A percentile compares a stretch with the other conserved stretches of the same genome.
Evolutionary conservation across 2,797 vertebrate genomes (phyloP).

Genomic region (Phoxinus dragarum): DNA sequence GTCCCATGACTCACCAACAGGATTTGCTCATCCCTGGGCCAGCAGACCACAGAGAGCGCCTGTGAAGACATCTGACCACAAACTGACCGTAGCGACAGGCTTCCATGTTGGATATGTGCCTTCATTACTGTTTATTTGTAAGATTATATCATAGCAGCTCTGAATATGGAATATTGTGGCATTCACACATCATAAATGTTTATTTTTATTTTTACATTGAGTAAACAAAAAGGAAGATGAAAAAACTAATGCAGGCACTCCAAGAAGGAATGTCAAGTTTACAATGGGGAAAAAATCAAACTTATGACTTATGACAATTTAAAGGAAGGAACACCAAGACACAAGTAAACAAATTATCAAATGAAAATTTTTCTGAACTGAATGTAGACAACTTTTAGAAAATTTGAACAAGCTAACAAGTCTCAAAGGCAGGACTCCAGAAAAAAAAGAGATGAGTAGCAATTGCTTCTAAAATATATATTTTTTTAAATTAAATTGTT

Average conservation of each 20-base stretch:
- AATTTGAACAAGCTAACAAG: not conserved
- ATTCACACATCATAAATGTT: constrained; percentile 8
- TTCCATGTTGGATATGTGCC: constrained; percentile 22
- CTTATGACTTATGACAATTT: constrained; percentile 37
- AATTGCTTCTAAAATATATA: not conserved
- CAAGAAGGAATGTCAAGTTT: constrained; percentile 27
- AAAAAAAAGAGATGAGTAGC: not conserved
- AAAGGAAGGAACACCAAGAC: constrained; percentile 3
- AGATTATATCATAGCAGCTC: constrained; percentile 10
- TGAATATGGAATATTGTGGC: constrained; percentile 23
- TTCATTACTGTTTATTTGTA: not conserved
- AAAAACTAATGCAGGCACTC: not conserved
- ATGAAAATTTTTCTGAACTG: not conserved
- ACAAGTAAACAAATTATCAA: constrained; percentile 27
- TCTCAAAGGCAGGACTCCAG: not conserved
- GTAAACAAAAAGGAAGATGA: constrained; percentile 20
- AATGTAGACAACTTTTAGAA: not conserved
- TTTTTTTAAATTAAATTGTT: not conserved
- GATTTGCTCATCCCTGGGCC: constrained; percentile 38
- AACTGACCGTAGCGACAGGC: constrained; percentile 17
- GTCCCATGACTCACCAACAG: constrained; percentile 48
- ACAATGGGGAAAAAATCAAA: constrained; percentile 19
- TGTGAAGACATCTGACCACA: constrained; percentile 35
- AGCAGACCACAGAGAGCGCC: constrained; percentile 17
- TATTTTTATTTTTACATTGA: not conserved